These are phyloP conservation scores for Thereva nobilitata DNA, from an alignment of 2,888 invertebrate genomes.

Conservation along the genomic window DNA sequence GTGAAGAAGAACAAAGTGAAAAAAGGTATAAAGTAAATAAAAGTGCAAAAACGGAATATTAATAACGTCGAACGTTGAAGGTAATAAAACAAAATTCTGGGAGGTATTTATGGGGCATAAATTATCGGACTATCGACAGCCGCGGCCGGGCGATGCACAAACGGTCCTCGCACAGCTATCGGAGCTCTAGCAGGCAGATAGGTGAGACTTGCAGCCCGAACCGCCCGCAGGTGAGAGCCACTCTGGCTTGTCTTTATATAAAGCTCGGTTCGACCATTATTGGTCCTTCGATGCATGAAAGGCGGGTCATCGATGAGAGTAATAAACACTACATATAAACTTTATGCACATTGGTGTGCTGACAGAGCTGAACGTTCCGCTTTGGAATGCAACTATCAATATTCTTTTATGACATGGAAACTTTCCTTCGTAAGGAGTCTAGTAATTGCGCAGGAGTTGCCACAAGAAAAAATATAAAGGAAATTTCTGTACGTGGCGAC, in stretches of 20 bases:
- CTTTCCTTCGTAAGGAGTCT: no score
- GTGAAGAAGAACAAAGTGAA: no score
- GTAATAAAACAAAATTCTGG: constrained; percentile 39
- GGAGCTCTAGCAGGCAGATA: constrained; percentile 14
- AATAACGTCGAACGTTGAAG: constrained; percentile 27
- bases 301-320: constrained; percentile 2
- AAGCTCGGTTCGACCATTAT: constrained; percentile 22
- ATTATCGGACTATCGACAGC: constrained; percentile 43
- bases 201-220: constrained; percentile 25
- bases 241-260: constrained; percentile 1
- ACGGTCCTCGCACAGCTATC: constrained; percentile 33
- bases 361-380: no score
- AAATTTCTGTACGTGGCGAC: no score
- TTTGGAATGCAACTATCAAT: no score
- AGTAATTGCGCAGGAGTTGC: no score
- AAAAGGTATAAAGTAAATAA: no score
- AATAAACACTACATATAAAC: constrained; percentile 29
- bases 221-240: constrained; percentile 24
- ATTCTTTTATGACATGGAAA: no score
- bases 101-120: constrained; percentile 44
- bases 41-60: constrained; percentile 28
- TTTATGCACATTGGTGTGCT: neutral
- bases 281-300: constrained; percentile 7
- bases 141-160: constrained; percentile 35
- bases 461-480: no score